Percentiles rank a stretch among this genome's conserved stretches.
Conservation (phyloP, 2,797 vertebrate genomes). For the Crenichthys baileyi region DNA sequence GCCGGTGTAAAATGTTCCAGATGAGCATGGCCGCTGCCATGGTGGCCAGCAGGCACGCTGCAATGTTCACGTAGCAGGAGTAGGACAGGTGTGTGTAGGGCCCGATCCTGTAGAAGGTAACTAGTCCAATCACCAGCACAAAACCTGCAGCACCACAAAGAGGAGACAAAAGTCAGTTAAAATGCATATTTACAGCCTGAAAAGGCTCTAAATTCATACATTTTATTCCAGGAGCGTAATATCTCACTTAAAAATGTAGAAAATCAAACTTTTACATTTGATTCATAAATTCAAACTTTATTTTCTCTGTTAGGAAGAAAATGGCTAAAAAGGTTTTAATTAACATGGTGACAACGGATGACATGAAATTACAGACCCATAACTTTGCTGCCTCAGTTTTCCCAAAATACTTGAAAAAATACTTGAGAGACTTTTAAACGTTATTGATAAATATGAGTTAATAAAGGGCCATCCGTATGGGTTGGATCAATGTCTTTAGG, state of each 20-base stretch:
- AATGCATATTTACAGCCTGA: background rate
- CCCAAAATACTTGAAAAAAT: background rate
- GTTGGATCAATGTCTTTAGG: background rate
- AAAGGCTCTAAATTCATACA: background rate
- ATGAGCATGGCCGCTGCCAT: constrained; percentile 95
- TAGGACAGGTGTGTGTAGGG: constrained; percentile 93
- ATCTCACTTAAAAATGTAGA: background rate
- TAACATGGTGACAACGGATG: background rate
- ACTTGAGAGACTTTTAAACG: background rate
- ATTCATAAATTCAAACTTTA: background rate
- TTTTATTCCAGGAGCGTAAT: background rate
- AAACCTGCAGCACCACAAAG: constrained; percentile 84
- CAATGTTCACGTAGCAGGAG: constrained; percentile 96
- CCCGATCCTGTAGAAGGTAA: constrained; percentile 96
- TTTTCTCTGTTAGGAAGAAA: background rate
- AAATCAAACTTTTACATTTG: background rate
- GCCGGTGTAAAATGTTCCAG: constrained; percentile 96
- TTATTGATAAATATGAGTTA: background rate
- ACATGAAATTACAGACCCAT: background rate
- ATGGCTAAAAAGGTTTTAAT: background rate
- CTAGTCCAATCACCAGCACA: constrained; percentile 94
- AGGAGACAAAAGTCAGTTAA: constrained; percentile 11
- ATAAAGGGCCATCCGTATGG: no score
- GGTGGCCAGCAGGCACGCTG: constrained; percentile 92
- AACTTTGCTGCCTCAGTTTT: background rate